Conservation (phyloP, 2,888 invertebrate genomes). For the Hemistola chrysoprasaria region DNA sequence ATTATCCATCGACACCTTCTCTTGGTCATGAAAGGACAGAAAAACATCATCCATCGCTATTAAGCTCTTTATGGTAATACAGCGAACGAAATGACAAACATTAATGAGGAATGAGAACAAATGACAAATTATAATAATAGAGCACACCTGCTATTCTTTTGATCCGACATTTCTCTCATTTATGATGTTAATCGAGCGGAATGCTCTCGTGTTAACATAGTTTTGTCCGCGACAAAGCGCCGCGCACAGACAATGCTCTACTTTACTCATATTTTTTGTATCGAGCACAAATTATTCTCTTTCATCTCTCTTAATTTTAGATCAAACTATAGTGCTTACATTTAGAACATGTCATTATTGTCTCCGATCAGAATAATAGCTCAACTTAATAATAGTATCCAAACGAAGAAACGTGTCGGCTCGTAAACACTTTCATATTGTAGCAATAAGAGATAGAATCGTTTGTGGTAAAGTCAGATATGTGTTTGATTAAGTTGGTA, state of each 20-base stretch:
- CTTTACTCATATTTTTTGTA: constrained; percentile 78
- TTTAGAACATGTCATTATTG: constrained; percentile 78
- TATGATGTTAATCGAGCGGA: constrained; percentile 79
- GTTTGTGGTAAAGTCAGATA: constrained; percentile 28
- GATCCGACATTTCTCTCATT: constrained; percentile 81
- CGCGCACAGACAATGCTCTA: constrained; percentile 69
- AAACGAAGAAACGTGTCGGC: constrained; percentile 26
- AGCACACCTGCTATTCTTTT: constrained; percentile 80
- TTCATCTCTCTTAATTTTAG: constrained; percentile 80
- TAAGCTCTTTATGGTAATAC: constrained; percentile 51
- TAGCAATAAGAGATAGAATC: constrained; percentile 33
- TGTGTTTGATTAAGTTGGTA: constrained; percentile 48
- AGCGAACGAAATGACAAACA: constrained; percentile 59
- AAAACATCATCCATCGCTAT: constrained; percentile 48
- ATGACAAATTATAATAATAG: constrained; percentile 80
- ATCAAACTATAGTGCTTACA: constrained; percentile 77
- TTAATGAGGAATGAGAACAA: constrained; percentile 62
- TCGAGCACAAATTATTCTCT: constrained; percentile 70
- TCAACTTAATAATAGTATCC: constrained; percentile 38
- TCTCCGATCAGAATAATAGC: constrained; percentile 55
- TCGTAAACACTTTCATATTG: constrained; percentile 40
- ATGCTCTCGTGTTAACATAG: constrained; percentile 71
- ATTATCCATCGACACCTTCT: constrained; percentile 39
- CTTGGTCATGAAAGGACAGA: constrained; percentile 43
- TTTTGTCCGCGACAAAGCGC: constrained; percentile 71